Base-by-base conservation (phyloP, 2,113 vertebrate genomes). In the Petroica traversi region DNA sequence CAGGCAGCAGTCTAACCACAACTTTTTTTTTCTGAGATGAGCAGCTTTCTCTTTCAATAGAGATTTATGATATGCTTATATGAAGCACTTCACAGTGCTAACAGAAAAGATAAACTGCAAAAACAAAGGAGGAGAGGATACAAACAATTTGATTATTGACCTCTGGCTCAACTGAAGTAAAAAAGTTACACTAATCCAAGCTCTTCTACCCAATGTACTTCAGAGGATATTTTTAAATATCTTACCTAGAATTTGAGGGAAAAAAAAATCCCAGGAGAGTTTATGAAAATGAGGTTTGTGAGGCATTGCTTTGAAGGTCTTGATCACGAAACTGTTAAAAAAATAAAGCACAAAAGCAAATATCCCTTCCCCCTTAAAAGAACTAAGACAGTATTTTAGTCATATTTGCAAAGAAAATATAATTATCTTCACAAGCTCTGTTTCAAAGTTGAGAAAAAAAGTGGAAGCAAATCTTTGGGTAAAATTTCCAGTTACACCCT, bases 281-380 rank as follows among this genome's bases (percentile, higher is more conserved):
- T 48, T 68, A 34, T 14, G 34, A 54, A 73, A 81, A 55, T 51
- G 34, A 28, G 54, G 5, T 11, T 7, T 81, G 18, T 51, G 13
- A 3, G 9, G 31, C 18, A 36, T 22, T 69, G 10, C 6, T 64
- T 91, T 73, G 34, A 54, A 68, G 31, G 12, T 68, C 33, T 54
- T 36, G 23, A 11, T 57, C n/a, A 49, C 11, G 24, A 16, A 43
- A 26, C 14, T 43, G 4, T 61, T 8, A 11, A 11, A 46, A 79
- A 57, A 46, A 22, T 5, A 29, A 62, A 62, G 2, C 18, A 36
- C 43, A 19, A 4, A 26, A 61, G 24, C 1, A 33, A 52, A 22
- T 18, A 43, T 1, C 2, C 3, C 12, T 8, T 40, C 3, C 4
- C 6, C 7, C 33, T 31, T 62, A 26, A 54, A 26, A 62, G 14